phyloP scores from a whole-genome alignment of 2,113 vertebrate species.

The Platichthys flesus region DNA sequence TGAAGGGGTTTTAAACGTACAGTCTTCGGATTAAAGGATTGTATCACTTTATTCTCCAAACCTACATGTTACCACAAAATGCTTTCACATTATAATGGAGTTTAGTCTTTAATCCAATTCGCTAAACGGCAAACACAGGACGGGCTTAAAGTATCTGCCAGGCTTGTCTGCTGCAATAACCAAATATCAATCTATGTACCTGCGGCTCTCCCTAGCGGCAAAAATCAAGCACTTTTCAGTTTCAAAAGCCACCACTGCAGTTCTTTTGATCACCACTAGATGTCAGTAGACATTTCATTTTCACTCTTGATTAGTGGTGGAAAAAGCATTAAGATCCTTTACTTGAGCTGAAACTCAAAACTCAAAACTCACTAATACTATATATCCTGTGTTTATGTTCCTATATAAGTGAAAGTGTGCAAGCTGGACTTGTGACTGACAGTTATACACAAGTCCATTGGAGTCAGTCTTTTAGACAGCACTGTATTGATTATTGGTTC shows the following conservation, averaged over 20 bases:
- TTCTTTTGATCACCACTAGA: slow-evolving; percentile 23
- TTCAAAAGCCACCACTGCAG: background rate
- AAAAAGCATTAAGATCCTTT: too few species aligned
- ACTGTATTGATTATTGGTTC: background rate
- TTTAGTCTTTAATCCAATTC: background rate
- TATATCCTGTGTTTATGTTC: too few species aligned
- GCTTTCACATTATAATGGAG: background rate
- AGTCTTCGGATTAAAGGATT: background rate
- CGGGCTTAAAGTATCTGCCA: background rate
- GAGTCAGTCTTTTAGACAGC: background rate
- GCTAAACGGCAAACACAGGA: background rate
- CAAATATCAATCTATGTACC: background rate
- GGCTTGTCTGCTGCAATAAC: background rate
- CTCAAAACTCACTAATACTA: too few species aligned
- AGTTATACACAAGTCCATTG: too few species aligned
- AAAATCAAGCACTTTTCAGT: too few species aligned
- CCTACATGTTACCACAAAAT: too few species aligned
- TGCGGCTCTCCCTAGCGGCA: too few species aligned
- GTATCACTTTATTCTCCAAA: too few species aligned
- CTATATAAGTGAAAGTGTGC: too few species aligned
- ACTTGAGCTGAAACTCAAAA: too few species aligned
- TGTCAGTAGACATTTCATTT: background rate
- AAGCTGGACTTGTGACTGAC: too few species aligned
- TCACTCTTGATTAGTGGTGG: background rate
- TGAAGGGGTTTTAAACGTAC: background rate